phyloP scores from a whole-genome alignment of 1,140 invertebrate genomes.

The Anagrus nilaparvatae region DNA sequence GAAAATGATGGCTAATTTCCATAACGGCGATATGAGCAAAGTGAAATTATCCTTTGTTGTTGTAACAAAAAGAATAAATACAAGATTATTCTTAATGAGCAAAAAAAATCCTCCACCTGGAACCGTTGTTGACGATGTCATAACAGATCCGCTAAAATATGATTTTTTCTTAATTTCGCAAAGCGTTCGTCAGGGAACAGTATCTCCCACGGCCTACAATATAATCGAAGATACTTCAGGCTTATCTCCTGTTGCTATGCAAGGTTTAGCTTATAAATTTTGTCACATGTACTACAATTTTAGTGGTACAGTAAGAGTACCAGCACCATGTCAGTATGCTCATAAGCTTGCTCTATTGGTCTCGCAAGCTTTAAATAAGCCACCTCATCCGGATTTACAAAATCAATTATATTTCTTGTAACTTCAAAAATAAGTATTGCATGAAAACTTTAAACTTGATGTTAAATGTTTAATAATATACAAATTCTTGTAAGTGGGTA shows the following conservation, averaged over 20 bases:
- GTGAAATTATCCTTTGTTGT: slow-evolving; percentile 61
- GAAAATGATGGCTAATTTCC: slow-evolving; percentile 40
- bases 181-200: slow-evolving; percentile 50
- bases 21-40: slow-evolving; percentile 32
- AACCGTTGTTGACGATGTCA: slow-evolving; percentile 72
- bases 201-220: slow-evolving; percentile 69
- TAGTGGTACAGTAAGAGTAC: slow-evolving; percentile 63
- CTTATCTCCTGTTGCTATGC: slow-evolving; percentile 54
- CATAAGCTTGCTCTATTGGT: slow-evolving; percentile 73
- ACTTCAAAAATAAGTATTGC: no score
- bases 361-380: slow-evolving; percentile 54
- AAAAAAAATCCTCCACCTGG: slow-evolving; percentile 69
- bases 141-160: slow-evolving; percentile 70
- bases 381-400: slow-evolving; percentile 29
- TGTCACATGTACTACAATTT: slow-evolving; percentile 41
- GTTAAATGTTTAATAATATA: no score
- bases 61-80: slow-evolving; percentile 63
- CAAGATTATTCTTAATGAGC: slow-evolving; percentile 46
- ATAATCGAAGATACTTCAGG: slow-evolving; percentile 56
- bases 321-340: slow-evolving; percentile 74
- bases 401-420: slow-evolving; percentile 8
- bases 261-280: slow-evolving; percentile 65
- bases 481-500: no score
- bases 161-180: slow-evolving; percentile 76
- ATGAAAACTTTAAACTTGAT: no score